Evolutionary conservation across 2,113 vertebrate genomes (phyloP), one percentile per base, ranked within the genome.

Genomic region (Eptatretus burgeri): DNA sequence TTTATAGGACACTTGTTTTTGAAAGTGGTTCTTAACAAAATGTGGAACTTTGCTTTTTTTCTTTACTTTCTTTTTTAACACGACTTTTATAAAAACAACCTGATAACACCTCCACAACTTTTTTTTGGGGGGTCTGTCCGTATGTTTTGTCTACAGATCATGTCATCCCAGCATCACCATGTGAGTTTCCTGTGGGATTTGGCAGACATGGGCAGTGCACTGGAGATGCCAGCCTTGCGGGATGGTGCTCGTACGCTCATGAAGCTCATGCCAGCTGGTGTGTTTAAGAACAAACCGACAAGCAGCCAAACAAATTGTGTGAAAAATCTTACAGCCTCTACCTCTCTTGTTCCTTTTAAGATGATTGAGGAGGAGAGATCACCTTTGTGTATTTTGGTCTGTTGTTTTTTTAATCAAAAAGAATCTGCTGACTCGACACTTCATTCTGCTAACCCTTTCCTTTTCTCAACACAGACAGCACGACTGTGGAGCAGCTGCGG

Each of bases 101-200:
- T 14, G 18, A 5, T 63, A 10, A 51, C 7, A 41, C 27, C 3
- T 41, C 27, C 27, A 3, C 27, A 41, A 41, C 27, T 41, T 41
- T 41, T 41, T 41, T 41, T 41, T 41, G 27, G n/a, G n/a, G n/a
- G n/a, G n/a, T 41, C 27, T 41, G 27, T 41, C 27, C 7, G 7
- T 41, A 5, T 41, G 27, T 41, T 53, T 49, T 73, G 68, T 74
- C 75, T 65, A 19, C 75, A 98, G 91, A 95, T 98, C 66, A 98
- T 98, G 91, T 98, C 91, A 51, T 77, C 93, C 73, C 87, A 98
- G 73, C 80, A 85, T 73, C 83, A 85, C 75, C 94, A 98, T 75
- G 87, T 93, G 73, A 94, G 88, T 69, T 98, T 98, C 76, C 81
- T 95, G 74, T 98, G 91, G 91, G 89, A 98, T 81, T 83, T 98